A percentile compares a stretch with the other conserved stretches of the same genome.
These are phyloP conservation scores for Lycopodina hypogea DNA, from an alignment of 37 sponge, comb jelly and placozoan species.

Conservation along the genomic window DNA sequence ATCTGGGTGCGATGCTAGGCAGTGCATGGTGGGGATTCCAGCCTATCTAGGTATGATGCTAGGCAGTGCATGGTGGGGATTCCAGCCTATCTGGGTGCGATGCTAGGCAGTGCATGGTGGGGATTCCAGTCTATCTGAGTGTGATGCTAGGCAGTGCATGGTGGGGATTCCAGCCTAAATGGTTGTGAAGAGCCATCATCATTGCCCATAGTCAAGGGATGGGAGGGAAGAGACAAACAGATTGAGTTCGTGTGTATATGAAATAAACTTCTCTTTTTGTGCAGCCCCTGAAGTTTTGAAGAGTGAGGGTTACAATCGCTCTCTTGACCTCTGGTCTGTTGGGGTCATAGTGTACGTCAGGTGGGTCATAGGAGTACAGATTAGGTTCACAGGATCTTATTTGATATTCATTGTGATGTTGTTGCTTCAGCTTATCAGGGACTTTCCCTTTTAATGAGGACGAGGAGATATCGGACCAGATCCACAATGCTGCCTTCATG, in stretches of 20 bases:
- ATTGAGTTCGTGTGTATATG: too few relatives aligned
- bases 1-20: too few relatives aligned
- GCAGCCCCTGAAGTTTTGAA: conserved; percentile 97
- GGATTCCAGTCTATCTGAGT: conserved; percentile 97
- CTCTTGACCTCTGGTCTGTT: conserved; percentile 95
- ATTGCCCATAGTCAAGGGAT: too few relatives aligned
- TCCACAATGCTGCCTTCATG: conserved; percentile 98
- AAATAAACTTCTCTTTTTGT: too few relatives aligned
- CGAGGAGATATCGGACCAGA: conserved; percentile 96
- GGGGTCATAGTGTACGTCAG: conserved; percentile 98
- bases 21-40: too few relatives aligned
- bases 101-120: conserved; percentile 94
- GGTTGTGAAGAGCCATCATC: not conserved
- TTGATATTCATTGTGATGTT: not conserved
- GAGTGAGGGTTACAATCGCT: conserved; percentile 90
- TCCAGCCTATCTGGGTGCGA: too few relatives aligned
- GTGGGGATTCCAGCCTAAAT: conserved; percentile 98
- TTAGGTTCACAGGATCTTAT: not conserved
- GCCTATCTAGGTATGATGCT: too few relatives aligned
- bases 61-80: too few relatives aligned
- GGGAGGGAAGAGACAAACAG: too few relatives aligned
- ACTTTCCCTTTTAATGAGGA: conserved; percentile 99
- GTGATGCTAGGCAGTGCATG: conserved; percentile 76
- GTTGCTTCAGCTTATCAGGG: conserved; percentile 83
- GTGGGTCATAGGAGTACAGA: conserved; percentile 21